phyloP scores from a whole-genome alignment of 2,113 vertebrate species.

The Dromiciops gliroides region DNA sequence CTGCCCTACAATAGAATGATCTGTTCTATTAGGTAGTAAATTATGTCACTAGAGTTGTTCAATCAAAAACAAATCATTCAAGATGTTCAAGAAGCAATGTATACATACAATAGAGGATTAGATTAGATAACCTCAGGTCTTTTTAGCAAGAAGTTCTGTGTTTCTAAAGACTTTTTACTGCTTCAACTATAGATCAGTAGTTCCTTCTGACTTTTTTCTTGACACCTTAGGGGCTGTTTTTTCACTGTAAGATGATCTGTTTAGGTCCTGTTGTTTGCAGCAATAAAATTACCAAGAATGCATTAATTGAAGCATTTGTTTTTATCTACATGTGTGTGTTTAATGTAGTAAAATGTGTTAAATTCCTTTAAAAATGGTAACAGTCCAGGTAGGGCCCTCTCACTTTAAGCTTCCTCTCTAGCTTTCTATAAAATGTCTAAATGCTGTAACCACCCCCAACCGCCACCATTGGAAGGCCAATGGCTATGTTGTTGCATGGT shows the following conservation, averaged over 20 bases:
- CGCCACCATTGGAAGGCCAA: neutral
- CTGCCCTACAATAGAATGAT: neutral
- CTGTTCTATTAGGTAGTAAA: neutral
- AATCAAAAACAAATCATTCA: neutral
- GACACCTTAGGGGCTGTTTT: neutral
- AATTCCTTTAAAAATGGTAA: neutral
- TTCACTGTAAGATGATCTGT: neutral
- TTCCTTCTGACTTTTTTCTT: conserved; percentile 14
- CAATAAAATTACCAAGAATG: neutral
- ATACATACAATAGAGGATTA: neutral
- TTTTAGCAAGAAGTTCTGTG: neutral
- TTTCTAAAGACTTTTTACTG: conserved; percentile 7
- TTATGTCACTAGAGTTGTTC: neutral
- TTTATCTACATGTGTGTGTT: neutral
- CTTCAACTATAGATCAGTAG: neutral
- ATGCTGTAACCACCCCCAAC: neutral
- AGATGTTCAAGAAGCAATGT: neutral
- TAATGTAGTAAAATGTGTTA: neutral
- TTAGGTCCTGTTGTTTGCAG: neutral
- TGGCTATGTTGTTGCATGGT: neutral
- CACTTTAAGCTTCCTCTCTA: neutral
- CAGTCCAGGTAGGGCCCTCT: neutral
- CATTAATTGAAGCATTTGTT: neutral
- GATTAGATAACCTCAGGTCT: neutral
- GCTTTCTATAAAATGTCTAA: neutral